Conservation (phyloP, 2,113 vertebrate species). For the Puffinus mauretanicus region DNA sequence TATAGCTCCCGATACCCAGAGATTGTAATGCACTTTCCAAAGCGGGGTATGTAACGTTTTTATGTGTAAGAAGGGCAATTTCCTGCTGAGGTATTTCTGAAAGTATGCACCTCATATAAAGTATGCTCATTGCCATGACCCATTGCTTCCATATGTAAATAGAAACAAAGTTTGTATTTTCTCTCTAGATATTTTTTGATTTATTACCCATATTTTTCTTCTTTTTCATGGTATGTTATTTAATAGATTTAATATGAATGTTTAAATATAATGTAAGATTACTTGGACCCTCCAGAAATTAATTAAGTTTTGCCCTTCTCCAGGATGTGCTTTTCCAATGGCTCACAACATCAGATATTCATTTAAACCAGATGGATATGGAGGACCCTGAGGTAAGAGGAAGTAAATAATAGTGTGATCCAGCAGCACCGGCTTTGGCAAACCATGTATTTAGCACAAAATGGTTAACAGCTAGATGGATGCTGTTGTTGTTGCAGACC, state of each 20-base stretch:
- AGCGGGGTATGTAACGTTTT: neutral
- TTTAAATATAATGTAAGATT: neutral
- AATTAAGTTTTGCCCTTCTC: neutral
- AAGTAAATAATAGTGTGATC: neutral
- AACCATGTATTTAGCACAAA: neutral
- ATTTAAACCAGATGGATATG: constrained; percentile 92
- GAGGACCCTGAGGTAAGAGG: constrained; percentile 91
- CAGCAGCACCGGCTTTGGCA: neutral
- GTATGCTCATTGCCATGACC: neutral
- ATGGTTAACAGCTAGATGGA: neutral
- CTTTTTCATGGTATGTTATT: neutral
- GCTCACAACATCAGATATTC: constrained; percentile 89
- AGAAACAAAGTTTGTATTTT: neutral
- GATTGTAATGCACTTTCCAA: neutral
- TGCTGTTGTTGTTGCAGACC: neutral
- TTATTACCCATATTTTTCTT: neutral
- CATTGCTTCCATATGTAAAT: neutral
- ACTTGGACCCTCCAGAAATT: neutral
- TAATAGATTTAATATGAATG: neutral
- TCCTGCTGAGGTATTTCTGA: neutral
- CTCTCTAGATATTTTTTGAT: neutral
- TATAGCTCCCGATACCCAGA: neutral
- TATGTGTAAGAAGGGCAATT: neutral
- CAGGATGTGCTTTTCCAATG: constrained; percentile 96
- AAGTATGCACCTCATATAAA: neutral